Conservation (phyloP, 2,888 invertebrate genomes). For the Neoscelio sp. region DNA sequence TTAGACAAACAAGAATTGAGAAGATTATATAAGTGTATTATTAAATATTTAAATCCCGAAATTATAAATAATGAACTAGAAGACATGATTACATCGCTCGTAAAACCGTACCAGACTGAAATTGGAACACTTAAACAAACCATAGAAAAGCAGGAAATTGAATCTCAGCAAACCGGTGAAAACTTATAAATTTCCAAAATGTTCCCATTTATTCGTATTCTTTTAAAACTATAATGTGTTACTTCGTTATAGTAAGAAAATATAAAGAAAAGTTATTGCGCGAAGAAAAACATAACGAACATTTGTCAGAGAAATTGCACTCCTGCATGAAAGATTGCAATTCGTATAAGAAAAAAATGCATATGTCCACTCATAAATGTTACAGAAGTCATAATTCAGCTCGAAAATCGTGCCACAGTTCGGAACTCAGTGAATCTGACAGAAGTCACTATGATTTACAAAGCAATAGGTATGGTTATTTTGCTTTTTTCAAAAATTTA, state of each 20-base stretch:
- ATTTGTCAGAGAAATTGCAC: slow-evolving; percentile 2
- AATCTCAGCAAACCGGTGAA: not conserved
- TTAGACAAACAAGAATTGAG: not conserved
- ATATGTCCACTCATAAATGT: not conserved
- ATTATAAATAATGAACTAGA: not conserved
- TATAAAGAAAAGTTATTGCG: slow-evolving; percentile 5
- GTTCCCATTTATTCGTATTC: too few species aligned
- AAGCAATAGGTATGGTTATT: slow-evolving; percentile 12
- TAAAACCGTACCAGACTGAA: slow-evolving; percentile 2
- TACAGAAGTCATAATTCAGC: slow-evolving; percentile 7
- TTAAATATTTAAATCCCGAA: not conserved
- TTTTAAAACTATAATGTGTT: too few species aligned
- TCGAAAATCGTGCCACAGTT: slow-evolving; percentile 8
- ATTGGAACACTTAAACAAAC: not conserved
- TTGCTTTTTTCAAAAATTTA: too few species aligned
- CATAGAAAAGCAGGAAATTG: not conserved
- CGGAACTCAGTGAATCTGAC: slow-evolving; percentile 28
- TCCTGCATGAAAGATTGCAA: not conserved
- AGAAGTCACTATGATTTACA: slow-evolving; percentile 5
- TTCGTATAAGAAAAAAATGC: too few species aligned
- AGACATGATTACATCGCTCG: too few species aligned
- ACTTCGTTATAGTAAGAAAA: slow-evolving; percentile 6
- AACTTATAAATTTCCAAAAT: not conserved
- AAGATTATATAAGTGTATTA: not conserved
- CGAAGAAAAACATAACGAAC: slow-evolving; percentile 13